These are phyloP conservation scores for Acheta domesticus DNA, from an alignment of 2,888 invertebrate genomes.

Conservation along the genomic window DNA sequence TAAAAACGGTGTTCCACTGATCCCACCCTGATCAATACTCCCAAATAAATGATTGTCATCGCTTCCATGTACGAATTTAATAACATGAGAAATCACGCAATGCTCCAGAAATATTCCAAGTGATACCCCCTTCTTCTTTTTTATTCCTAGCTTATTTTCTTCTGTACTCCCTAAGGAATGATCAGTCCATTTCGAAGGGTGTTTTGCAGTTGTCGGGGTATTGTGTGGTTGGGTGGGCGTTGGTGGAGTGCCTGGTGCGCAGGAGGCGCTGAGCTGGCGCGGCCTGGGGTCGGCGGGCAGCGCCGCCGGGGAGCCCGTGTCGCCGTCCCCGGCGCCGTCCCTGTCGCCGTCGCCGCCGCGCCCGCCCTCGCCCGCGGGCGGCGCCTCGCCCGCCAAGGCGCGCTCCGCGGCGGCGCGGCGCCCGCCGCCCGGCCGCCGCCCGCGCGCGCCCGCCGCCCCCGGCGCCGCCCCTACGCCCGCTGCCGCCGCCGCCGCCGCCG, in stretches of 20 bases:
- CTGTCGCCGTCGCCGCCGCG: background rate
- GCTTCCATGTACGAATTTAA: too few species aligned
- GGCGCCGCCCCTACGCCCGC: background rate
- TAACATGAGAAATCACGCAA: too few species aligned
- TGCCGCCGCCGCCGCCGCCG: background rate
- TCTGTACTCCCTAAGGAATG: too few species aligned
- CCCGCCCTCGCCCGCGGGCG: constrained; percentile 19
- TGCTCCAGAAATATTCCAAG: too few species aligned
- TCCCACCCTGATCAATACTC: too few species aligned
- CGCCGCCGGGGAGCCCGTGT: background rate
- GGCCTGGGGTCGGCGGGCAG: constrained; percentile 36
- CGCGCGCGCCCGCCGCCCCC: background rate
- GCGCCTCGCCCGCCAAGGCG: constrained; percentile 19
- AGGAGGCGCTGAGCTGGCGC: constrained; percentile 50
- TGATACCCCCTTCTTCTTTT: too few species aligned
- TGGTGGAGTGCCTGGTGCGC: background rate
- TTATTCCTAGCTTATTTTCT: too few species aligned
- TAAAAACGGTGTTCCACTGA: too few species aligned
- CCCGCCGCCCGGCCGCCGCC: background rate
- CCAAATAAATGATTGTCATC: too few species aligned
- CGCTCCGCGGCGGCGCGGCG: background rate
- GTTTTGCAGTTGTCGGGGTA: too few species aligned
- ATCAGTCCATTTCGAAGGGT: too few species aligned
- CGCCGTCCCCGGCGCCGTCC: background rate
- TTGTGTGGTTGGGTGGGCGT: too few species aligned